Evolutionary conservation across 2,888 invertebrate genomes (phyloP), one percentile per base, ranked within the genome.

Genomic region (Dasypolia templi): DNA sequence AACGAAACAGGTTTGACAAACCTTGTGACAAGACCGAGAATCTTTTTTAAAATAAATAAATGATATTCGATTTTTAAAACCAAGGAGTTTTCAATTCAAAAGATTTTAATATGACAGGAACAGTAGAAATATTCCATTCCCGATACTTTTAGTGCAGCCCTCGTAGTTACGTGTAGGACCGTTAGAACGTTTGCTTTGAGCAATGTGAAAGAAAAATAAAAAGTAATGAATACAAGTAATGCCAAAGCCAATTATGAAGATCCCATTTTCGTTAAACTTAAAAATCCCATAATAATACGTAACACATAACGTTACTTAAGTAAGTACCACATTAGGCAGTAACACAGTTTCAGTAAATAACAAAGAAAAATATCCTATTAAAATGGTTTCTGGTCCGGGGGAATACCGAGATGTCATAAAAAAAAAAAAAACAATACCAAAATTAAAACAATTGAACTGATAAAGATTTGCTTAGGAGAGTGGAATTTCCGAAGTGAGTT

Each of bases 401-500:
- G 12, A 81, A 72, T 44, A 71, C 75, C 74, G n/a, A 70, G 22
- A 35, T 29, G 56, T 58, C 42, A 61, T 26, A 12, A 64, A 70
- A 69, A 66, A 58, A 22, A 29, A 22, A 35, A 46, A 69, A 66
- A 58, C 17, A 29, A 22, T 29, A 46, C 22, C 4, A 32, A 72
- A 70, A 69, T 59, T 66, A 72, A 79, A 81, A 71, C 82, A 82
- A 66, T 56, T 12, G 44, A 46, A 44, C n/a, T 32, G 72, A 75
- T 84, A 82, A 74, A 76, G 35, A 75, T 72, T 79, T 67, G 64
- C 39, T 62, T 59, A 51, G 4, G 61, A 78, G 61, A 72, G 56
- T 79, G 82, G 84, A 63, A 72, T 74, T 76, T n/a, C 81, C 83
- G 49, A 66, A 69, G 4, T 44, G 19, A 55, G 26, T 17, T 29